Evolutionary conservation across 2,797 vertebrate genomes (phyloP).

Genomic region (Kryptopterus vitreolus): DNA sequence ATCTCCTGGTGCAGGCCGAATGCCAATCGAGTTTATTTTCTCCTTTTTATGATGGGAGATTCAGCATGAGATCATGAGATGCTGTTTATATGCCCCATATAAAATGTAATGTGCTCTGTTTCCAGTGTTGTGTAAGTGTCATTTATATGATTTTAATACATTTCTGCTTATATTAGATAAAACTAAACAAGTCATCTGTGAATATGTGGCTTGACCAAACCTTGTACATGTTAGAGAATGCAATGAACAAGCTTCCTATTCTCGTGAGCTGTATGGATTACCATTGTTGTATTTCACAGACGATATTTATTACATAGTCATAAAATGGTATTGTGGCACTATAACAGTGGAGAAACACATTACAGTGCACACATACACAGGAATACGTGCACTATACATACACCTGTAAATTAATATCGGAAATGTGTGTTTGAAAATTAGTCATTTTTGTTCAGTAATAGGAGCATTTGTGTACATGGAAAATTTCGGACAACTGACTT

Average conservation of each 20-base stretch:
- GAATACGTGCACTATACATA: no score
- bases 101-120: background rate
- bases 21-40: background rate
- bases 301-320: background rate
- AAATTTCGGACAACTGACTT: background rate
- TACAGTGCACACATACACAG: background rate
- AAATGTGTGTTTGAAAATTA: background rate
- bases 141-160: slow-evolving; percentile 5
- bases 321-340: background rate
- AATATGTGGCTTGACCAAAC: background rate
- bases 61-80: background rate
- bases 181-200: background rate
- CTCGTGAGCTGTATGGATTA: background rate
- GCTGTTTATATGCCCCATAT: background rate
- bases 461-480: background rate
- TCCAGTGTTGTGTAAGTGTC: background rate
- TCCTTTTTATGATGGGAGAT: background rate
- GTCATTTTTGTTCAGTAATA: background rate
- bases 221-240: background rate
- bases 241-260: background rate
- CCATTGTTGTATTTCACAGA: background rate
- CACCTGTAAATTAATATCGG: background rate
- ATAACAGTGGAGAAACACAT: background rate
- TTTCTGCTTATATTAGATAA: background rate
- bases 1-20: background rate